These are phyloP conservation scores for Eulemur rufifrons DNA, from an alignment of 2,113 vertebrate species.

Conservation along the genomic window DNA sequence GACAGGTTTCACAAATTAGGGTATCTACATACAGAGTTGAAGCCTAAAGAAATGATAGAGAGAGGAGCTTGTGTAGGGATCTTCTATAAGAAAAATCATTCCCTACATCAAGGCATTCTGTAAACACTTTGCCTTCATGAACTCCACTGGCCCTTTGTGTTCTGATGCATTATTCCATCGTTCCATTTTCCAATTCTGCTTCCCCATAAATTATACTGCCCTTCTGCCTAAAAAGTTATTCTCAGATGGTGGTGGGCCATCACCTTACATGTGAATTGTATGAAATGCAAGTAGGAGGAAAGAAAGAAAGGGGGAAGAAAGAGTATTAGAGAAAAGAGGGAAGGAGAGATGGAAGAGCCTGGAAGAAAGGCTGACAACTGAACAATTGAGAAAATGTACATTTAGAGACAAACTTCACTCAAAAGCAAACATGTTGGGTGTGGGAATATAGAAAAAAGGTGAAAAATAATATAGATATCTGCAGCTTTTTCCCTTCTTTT, in stretches of 20 bases:
- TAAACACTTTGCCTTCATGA: background rate
- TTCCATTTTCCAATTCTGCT: background rate
- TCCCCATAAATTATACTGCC: background rate
- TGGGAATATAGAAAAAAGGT: background rate
- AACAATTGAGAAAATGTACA: background rate
- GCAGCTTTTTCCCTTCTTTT: background rate
- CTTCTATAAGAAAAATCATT: background rate
- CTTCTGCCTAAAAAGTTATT: background rate
- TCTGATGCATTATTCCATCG: background rate
- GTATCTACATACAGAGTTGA: background rate
- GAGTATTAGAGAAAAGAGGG: background rate
- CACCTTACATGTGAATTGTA: background rate
- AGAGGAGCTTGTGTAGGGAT: background rate
- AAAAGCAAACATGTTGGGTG: background rate
- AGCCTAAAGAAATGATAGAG: background rate
- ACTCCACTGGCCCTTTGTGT: background rate
- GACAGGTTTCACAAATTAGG: background rate
- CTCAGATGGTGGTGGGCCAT: background rate
- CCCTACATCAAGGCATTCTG: background rate
- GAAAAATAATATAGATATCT: background rate
- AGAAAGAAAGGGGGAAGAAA: background rate
- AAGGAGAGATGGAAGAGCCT: background rate
- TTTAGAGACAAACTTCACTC: too few relatives aligned
- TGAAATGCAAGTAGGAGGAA: background rate
- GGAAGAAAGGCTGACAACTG: background rate